These are phyloP conservation scores for Diadumene lineata DNA, from an alignment of 92 coral and sea anemone species.

Conservation along the genomic window DNA sequence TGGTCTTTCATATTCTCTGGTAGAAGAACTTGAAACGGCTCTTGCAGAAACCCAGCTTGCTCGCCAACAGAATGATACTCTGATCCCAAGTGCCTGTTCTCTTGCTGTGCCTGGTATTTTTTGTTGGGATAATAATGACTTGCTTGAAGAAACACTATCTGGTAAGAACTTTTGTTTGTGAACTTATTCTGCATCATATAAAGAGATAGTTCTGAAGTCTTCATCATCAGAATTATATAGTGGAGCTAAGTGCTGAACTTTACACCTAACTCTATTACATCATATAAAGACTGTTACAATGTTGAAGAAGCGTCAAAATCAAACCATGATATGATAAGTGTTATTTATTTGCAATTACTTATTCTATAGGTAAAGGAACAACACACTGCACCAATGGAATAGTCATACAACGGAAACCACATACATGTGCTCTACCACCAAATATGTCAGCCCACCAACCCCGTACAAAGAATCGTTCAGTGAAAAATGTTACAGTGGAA, in stretches of 20 bases:
- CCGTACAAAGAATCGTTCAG: conserved; percentile 34
- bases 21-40: conserved; percentile 75
- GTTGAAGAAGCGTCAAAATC: no score
- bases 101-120: conserved; percentile 50
- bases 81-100: conserved; percentile 51
- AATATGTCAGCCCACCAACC: conserved; percentile 25
- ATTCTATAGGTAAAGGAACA: conserved; percentile 58
- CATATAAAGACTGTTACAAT: no score
- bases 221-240: no score
- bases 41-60: conserved; percentile 57
- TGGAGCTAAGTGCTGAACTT: no score
- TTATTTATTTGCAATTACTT: background rate
- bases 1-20: conserved; percentile 49
- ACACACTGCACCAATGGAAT: conserved; percentile 73
- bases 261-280: no score
- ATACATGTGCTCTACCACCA: conserved; percentile 49
- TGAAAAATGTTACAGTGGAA: conserved; percentile 38
- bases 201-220: no score
- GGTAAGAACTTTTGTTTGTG: conserved; percentile 15
- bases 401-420: conserved; percentile 52
- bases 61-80: conserved; percentile 43
- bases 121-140: conserved; percentile 74
- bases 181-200: background rate
- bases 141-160: conserved; percentile 68
- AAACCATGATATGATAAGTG: background rate